These are phyloP conservation scores for Fundulus diaphanus DNA, from an alignment of 2,797 vertebrate species.

Conservation along the genomic window DNA sequence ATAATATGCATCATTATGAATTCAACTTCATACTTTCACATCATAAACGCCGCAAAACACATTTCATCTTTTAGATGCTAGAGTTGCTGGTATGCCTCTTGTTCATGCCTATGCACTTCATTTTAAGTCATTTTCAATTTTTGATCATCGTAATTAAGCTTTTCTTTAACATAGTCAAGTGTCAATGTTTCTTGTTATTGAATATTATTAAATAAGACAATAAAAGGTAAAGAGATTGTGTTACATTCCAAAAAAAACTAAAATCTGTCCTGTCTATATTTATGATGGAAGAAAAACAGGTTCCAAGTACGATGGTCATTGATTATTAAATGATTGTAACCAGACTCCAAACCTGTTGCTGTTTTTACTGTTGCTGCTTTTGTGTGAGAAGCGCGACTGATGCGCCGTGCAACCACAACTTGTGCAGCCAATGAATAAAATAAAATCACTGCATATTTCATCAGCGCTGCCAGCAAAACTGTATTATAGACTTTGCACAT, in stretches of 20 bases:
- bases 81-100: neutral
- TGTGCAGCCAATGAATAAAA: too few relatives aligned
- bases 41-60: neutral
- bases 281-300: neutral
- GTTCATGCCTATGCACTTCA: constrained; percentile 3
- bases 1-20: constrained; percentile 28
- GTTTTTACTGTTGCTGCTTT: neutral
- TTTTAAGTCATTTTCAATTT: neutral
- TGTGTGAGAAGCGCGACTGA: neutral
- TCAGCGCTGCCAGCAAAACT: too few relatives aligned
- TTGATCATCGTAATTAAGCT: constrained; percentile 4
- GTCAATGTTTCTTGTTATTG: neutral
- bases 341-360: neutral
- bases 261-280: neutral
- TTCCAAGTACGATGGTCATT: too few relatives aligned
- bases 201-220: too few relatives aligned
- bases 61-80: neutral
- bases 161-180: neutral
- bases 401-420: neutral
- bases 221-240: too few relatives aligned
- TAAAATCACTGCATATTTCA: too few relatives aligned
- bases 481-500: neutral
- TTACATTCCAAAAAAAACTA: neutral
- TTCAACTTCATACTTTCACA: constrained; percentile 18
- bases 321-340: neutral